These are phyloP conservation scores for Argyrosomus japonicus DNA, from an alignment of 2,113 vertebrate species.

Conservation along the genomic window DNA sequence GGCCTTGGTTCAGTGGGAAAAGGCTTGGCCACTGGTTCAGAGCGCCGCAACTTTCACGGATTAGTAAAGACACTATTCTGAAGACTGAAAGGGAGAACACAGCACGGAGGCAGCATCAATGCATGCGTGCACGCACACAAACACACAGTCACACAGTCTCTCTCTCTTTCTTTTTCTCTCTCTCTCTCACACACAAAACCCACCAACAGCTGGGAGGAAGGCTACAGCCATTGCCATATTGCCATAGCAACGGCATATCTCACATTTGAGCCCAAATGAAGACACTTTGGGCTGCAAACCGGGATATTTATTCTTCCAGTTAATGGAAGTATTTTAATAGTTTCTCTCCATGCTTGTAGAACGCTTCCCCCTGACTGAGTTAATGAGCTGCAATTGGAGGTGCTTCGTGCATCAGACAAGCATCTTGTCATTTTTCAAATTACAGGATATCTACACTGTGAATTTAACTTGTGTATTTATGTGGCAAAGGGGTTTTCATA, in stretches of 20 bases:
- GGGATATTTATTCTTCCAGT: constrained; percentile 83
- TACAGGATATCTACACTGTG: constrained; percentile 64
- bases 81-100: constrained; percentile 94
- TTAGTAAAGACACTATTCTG: constrained; percentile 99
- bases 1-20: constrained; percentile 96
- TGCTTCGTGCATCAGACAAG: constrained; percentile 60
- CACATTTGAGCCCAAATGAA: constrained; percentile 96
- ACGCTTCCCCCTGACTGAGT: constrained; percentile 72
- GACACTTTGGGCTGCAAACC: constrained; percentile 87
- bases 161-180: constrained; percentile 45
- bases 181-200: constrained; percentile 81
- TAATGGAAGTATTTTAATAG: constrained; percentile 82
- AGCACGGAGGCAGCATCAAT: constrained; percentile 99
- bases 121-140: constrained; percentile 83
- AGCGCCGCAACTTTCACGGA: constrained; percentile 98
- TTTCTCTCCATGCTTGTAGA: constrained; percentile 60
- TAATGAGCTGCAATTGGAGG: constrained; percentile 75
- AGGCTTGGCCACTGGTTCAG: constrained; percentile 96
- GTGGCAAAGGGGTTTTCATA: constrained; percentile 44
- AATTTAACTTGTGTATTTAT: constrained; percentile 58
- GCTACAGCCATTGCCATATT: constrained; percentile 91
- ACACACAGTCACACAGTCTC: constrained; percentile 69
- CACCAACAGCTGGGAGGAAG: constrained; percentile 97
- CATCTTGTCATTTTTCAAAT: constrained; percentile 70
- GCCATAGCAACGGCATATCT: constrained; percentile 96